These are phyloP conservation scores for Spatulosminthurus flaviceps DNA, from an alignment of 2,888 invertebrate species.

Conservation along the genomic window DNA sequence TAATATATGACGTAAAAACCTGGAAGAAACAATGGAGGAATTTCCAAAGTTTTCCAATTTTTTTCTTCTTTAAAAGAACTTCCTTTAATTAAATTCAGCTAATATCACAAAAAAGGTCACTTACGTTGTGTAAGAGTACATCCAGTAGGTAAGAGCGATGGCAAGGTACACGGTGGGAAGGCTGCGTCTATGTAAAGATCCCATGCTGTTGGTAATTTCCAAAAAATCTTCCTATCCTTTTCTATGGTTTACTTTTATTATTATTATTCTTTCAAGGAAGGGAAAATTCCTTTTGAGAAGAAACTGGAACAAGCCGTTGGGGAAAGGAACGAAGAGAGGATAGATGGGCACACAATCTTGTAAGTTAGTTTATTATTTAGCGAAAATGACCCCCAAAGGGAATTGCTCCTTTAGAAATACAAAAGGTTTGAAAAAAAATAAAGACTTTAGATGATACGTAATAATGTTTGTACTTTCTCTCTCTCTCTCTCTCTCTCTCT, in stretches of 20 bases:
- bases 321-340: not conserved
- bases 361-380: slow-evolving; percentile 6
- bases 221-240: too few relatives aligned
- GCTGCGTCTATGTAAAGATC: not conserved
- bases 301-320: slow-evolving; percentile 6
- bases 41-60: too few relatives aligned
- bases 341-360: not conserved
- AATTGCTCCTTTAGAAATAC: too few relatives aligned
- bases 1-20: too few relatives aligned
- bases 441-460: not conserved
- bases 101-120: not conserved
- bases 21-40: too few relatives aligned
- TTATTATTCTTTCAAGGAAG: not conserved
- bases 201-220: not conserved
- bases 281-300: slow-evolving; percentile 10
- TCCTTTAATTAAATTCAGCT: not conserved
- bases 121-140: slow-evolving; percentile 44
- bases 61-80: too few relatives aligned
- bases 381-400: not conserved
- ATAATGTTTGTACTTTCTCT: not conserved
- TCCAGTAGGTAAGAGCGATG: slow-evolving; percentile 36
- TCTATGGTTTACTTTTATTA: too few relatives aligned
- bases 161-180: slow-evolving; percentile 27
- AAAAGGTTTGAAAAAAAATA: not conserved
- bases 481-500: too few relatives aligned